Base-by-base conservation (phyloP, 2,113 vertebrate species). In the Fregetta grallaria region DNA sequence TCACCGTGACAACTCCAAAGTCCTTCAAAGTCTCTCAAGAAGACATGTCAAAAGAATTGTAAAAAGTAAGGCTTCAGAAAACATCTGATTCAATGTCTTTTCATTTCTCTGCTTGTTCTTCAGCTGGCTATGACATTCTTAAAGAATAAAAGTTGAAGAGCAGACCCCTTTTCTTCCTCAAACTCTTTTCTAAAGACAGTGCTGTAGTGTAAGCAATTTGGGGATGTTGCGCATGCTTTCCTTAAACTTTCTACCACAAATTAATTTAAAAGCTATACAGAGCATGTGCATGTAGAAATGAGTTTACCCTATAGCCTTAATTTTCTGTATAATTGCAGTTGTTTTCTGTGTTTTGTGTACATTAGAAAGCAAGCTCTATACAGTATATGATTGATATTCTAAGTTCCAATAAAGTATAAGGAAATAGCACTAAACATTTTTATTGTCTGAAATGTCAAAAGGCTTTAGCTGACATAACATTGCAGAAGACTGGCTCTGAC, bases 41-140 rank as follows among this genome's bases (percentile, higher is more conserved):
- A 70, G 81, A 91, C 38, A 13, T 36, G 72, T 56, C 91, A 95
- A 91, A 96, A 95, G 66, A 79, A 72, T 55, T 88, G 55, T 80
- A 78, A 94, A 87, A 88, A 95, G 29, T 13, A 52, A 80, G 63
- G 70, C 45, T 92, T 92, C 84, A 83, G 74, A 90, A 94, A 97
- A 87, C 1, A 8, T 83, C 88, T 67, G 42, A 88, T 77, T 83
- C 20, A 12, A 80, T 78, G 52, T 68, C 75, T 94, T 74, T 91
- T 87, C 50, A 59, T 81, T 94, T 96, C 77, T 65, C 38, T 87
- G 78, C 42, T 88, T 90, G 30, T 86, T 90, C 53, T 71, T 90
- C 85, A 87, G 40, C 62, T 17, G 66, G 32, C 30, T 55, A 12
- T 62, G 76, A 62, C 73, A 75, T 70, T 45, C 27, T 80, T 55